Conservation (phyloP, 2,113 vertebrate genomes). For the Uria aalge region DNA sequence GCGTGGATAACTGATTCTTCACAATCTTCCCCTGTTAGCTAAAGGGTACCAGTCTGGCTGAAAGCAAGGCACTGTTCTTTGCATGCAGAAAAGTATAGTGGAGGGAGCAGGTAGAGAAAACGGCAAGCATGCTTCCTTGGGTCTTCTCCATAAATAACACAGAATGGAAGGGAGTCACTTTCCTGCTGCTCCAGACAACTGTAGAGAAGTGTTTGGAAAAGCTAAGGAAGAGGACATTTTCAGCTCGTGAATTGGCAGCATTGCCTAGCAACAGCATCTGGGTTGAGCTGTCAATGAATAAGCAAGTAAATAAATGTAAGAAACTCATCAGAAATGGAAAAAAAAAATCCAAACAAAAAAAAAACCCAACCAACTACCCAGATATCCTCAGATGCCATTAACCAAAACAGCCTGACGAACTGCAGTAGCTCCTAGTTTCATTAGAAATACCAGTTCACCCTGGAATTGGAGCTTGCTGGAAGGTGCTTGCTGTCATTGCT, state of each 20-base stretch:
- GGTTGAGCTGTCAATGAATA: not conserved
- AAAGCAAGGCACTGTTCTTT: not conserved
- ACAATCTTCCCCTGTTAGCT: not conserved
- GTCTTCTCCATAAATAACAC: not conserved
- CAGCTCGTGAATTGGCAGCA: not conserved
- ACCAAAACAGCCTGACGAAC: not conserved
- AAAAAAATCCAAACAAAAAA: not conserved
- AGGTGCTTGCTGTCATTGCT: not conserved
- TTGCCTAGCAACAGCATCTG: conserved; percentile 6
- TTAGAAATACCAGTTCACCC: not conserved
- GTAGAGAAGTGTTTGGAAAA: not conserved
- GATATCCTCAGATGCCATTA: not conserved
- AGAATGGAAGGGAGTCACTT: not conserved
- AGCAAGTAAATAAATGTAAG: not conserved
- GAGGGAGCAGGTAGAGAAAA: not conserved
- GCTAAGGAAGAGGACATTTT: not conserved
- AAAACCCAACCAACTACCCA: not conserved
- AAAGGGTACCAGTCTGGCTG: not conserved
- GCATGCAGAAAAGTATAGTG: not conserved
- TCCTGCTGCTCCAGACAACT: not conserved
- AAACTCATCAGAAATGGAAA: not conserved
- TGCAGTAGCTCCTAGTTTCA: not conserved
- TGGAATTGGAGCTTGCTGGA: not conserved
- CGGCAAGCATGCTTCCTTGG: not conserved
- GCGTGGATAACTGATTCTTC: not conserved